Evolutionary conservation across 2,113 vertebrate genomes (phyloP).

Genomic region (Macaca fascicularis): T2T-MFA8v1.1 NC_088377.1:80760501-80761000

Average conservation of each 20-base stretch:
- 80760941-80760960: background rate
- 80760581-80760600: background rate
- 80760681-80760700: background rate
- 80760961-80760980: slow-evolving; percentile 42
- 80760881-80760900: background rate
- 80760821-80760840: slow-evolving; percentile 8
- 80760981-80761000: background rate
- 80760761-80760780: background rate
- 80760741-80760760: background rate
- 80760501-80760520: background rate
- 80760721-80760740: background rate
- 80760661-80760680: background rate
- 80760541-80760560: background rate
- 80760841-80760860: background rate
- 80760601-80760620: background rate
- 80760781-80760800: background rate
- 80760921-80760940: background rate
- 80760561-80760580: too few relatives aligned
- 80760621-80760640: background rate
- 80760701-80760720: background rate
- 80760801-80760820: background rate
- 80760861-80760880: slow-evolving; percentile 25
- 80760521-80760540: fast-evolving
- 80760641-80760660: background rate
- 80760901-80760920: background rate